Conservation (phyloP, 2,888 invertebrate genomes). For the Frankliniella intonsa region DNA sequence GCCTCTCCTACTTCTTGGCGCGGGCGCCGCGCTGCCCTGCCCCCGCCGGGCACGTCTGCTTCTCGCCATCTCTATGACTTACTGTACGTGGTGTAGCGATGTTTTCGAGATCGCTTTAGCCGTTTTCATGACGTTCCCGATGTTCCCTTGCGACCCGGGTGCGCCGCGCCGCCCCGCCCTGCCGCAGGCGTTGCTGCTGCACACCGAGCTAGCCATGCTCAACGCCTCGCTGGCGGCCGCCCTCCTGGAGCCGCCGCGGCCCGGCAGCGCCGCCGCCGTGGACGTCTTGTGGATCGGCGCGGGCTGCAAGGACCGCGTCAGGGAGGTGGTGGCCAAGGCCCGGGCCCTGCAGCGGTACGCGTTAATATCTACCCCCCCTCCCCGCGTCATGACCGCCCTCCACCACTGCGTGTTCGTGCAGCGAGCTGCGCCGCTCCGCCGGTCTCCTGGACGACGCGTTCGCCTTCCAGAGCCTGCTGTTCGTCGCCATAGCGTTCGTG, state of each 20-base stretch:
- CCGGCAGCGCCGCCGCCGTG: neutral
- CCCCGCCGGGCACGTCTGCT: neutral
- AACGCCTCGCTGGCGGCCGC: neutral
- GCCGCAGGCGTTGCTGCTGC: neutral
- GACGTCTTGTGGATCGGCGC: neutral
- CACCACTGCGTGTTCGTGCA: neutral
- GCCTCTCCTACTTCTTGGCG: neutral
- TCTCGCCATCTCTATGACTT: neutral
- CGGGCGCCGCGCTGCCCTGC: neutral
- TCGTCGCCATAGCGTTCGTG: neutral
- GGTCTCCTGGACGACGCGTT: neutral
- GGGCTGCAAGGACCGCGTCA: neutral
- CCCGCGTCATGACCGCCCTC: neutral
- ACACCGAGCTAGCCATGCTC: neutral
- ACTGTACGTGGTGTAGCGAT: neutral
- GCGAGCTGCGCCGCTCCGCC: neutral
- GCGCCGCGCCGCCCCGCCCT: neutral
- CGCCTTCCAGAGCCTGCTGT: neutral
- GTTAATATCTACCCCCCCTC: neutral
- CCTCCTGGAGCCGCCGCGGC: neutral
- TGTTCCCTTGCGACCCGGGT: neutral
- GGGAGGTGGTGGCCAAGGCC: neutral
- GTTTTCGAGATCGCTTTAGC: neutral
- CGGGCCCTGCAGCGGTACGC: neutral
- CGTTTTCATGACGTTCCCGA: neutral